Percentiles rank a stretch among this genome's conserved stretches.
These are phyloP conservation scores for Probosciger aterrimus DNA, from an alignment of 2,113 vertebrate genomes.

Conservation along the genomic window DNA sequence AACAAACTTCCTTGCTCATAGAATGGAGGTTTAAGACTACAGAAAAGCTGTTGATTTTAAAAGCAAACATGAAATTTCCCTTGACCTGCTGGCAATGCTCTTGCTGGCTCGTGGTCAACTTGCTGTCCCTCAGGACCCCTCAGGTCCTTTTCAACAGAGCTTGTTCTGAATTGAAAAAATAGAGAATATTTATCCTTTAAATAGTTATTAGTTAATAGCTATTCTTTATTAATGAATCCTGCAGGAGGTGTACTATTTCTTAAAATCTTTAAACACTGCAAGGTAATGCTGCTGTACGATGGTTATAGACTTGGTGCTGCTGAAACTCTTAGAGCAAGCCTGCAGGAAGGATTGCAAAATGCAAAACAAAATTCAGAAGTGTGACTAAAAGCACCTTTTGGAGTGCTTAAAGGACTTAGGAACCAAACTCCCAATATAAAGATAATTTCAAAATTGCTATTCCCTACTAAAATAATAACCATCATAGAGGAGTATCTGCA, in stretches of 20 bases:
- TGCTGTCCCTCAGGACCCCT: neutral
- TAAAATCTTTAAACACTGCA: neutral
- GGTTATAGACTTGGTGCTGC: neutral
- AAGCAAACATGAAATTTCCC: neutral
- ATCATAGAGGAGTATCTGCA: neutral
- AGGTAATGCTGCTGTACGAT: neutral
- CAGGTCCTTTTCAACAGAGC: neutral
- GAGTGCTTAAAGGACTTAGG: neutral
- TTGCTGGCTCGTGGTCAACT: neutral
- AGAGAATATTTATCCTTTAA: neutral
- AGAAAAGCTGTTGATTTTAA: neutral
- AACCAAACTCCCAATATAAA: neutral
- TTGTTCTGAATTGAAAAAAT: neutral
- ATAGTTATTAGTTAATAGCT: neutral
- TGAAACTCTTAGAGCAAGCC: neutral
- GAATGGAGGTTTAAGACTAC: neutral
- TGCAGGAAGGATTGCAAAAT: neutral
- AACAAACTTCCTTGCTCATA: neutral
- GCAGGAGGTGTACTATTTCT: neutral
- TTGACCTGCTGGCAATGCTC: neutral
- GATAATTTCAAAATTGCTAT: neutral
- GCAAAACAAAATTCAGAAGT: neutral
- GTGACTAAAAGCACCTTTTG: neutral
- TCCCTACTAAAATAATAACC: neutral
- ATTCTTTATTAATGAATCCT: neutral